phyloP scores from a whole-genome alignment of 2,888 invertebrate genomes.

The Phanerotoma sp. region DNA sequence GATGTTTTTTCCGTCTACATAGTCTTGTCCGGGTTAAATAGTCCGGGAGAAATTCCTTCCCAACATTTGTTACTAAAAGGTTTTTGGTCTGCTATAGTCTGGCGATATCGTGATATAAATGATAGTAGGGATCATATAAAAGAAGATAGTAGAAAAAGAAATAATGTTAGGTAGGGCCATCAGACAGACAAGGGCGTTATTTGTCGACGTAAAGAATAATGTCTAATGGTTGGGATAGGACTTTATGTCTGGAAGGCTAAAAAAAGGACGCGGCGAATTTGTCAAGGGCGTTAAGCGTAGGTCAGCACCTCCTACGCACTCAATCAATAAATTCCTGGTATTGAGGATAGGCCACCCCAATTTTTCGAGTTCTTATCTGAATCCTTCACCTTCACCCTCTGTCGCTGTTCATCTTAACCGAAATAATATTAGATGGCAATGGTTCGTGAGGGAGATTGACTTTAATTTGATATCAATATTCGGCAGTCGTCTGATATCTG shows the following conservation, averaged over 20 bases:
- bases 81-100: no score
- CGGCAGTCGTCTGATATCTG: no score
- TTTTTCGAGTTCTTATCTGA: neutral
- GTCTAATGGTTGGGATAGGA: slow-evolving; percentile 51
- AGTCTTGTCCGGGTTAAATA: no score
- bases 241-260: slow-evolving; percentile 47
- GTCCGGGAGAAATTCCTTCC: no score
- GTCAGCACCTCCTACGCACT: slow-evolving; percentile 53
- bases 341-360: slow-evolving; percentile 5
- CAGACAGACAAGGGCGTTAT: slow-evolving; percentile 28
- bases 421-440: no score
- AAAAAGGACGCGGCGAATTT: slow-evolving; percentile 40
- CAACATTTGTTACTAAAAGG: no score
- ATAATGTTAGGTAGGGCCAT: slow-evolving; percentile 14
- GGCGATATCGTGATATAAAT: neutral
- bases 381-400: slow-evolving; percentile 3
- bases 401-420: no score
- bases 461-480: no score
- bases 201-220: slow-evolving; percentile 40
- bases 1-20: no score
- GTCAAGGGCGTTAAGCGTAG: slow-evolving; percentile 46
- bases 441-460: no score
- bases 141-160: no score
- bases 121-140: neutral
- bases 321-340: slow-evolving; percentile 38